Percentiles rank a stretch among this genome's conserved stretches.
Evolutionary conservation across 2,113 vertebrate genomes (phyloP).

Genomic region (Psettodes erumei): DNA sequence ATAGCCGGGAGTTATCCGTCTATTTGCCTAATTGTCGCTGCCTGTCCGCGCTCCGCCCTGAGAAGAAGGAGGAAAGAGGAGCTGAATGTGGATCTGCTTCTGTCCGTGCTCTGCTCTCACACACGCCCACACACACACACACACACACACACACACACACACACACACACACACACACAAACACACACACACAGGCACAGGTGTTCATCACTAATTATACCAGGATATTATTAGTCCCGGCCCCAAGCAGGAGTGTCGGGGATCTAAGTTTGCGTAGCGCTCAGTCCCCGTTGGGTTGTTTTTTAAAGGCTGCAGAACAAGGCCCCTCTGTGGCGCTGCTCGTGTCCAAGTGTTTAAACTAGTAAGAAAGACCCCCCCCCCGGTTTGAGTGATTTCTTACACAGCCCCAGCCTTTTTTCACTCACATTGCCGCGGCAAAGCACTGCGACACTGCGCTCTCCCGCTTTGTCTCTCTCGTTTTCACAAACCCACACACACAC

Average conservation of each 20-base stretch:
- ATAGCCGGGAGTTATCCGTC: conserved; percentile 69
- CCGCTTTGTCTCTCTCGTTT: conserved; percentile 58
- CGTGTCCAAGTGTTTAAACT: conserved; percentile 72
- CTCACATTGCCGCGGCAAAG: conserved; percentile 65
- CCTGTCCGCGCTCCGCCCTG: conserved; percentile 28
- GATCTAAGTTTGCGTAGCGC: conserved; percentile 67
- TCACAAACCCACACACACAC: conserved; percentile 62
- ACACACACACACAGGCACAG: conserved; percentile 59
- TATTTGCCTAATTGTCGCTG: conserved; percentile 65
- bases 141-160: conserved; percentile 61
- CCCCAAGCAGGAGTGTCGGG: conserved; percentile 47
- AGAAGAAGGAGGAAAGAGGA: conserved; percentile 17
- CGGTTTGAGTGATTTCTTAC: conserved; percentile 49
- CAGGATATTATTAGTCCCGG: conserved; percentile 76
- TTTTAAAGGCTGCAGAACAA: conserved; percentile 76
- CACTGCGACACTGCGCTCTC: conserved; percentile 69
- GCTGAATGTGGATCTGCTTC: conserved; percentile 12
- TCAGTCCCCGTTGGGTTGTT: conserved; percentile 68
- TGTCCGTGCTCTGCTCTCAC: conserved; percentile 42
- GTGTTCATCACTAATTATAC: conserved; percentile 77
- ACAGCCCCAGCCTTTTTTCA: conserved; percentile 32
- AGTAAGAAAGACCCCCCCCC: conserved; percentile 32
- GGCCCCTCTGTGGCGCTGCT: conserved; percentile 70
- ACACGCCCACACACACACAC: conserved; percentile 34
- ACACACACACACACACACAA: conserved; percentile 54